Evolutionary conservation across 2,113 vertebrate genomes (phyloP), one percentile per base, ranked within the genome.

Genomic region (Macrotus californicus): DNA sequence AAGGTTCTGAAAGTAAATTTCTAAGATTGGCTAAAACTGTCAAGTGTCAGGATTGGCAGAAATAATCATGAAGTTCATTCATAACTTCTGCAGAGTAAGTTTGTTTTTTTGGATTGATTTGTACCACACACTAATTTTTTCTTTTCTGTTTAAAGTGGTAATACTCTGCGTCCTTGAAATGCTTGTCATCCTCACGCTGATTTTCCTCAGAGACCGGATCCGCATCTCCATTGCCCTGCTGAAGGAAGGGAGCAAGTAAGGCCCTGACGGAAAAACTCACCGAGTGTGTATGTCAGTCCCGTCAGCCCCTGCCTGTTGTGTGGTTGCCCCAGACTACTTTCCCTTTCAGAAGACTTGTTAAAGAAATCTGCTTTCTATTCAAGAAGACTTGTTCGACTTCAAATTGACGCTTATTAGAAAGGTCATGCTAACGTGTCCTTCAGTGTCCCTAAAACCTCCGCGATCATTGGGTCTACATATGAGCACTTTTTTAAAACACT

Each of bases 201-300:
- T 99, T 95, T 99, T 99, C 98, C 98, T 99, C 95, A 98, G 99
- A 97, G 98, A 98, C 61, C 98, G 99, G 89, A 98, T 99, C 75
- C 98, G 98, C 13, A 98, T 99, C 56, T 99, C 99, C 67, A 99
- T 99, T 87, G 98, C 99, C 39, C 97, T 99, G 81, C 96, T 99
- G 94, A 98, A 99, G 97, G 99, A 99, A 97, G 99, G 99, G 50
- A 99, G 99, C 99, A 99, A 98, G 99, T 99, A 97, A 96, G 98
- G 82, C 80, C 90, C 34, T 34, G 7, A 31, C n/a, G 14, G 34
- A 76, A 81, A 91, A 36, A 39, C 29, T 70, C 3, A 0, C 34
- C 70, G 22, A 34, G 46, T 43, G 5, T 26, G 3, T n/a, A 21
- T 41, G 2, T 54, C 73, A 59, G 41, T 59, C 22, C 75, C 16